Conservation (phyloP, 2,113 vertebrate species). For the Lepisosteus osseus region DNA sequence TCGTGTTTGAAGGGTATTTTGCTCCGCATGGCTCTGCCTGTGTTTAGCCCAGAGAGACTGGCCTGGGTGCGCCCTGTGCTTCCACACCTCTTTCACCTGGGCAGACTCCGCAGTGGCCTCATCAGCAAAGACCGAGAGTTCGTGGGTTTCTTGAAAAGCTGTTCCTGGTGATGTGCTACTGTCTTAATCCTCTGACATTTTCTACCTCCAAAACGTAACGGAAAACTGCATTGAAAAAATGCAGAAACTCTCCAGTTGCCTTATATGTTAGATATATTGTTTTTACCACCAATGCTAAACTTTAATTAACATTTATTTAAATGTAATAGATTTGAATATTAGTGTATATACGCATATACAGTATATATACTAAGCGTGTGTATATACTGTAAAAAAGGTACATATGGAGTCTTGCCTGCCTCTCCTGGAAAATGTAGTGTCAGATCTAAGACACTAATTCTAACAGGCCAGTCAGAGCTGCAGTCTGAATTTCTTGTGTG, state of each 20-base stretch:
- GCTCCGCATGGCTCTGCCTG: slow-evolving; percentile 18
- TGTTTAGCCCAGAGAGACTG: slow-evolving; percentile 27
- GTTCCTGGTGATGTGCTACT: slow-evolving; percentile 5
- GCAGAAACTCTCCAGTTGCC: slow-evolving; percentile 58
- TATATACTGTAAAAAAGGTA: neutral
- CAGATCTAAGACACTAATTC: too few species aligned
- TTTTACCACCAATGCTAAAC: slow-evolving; percentile 18
- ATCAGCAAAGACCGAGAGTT: neutral
- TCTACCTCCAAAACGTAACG: slow-evolving; percentile 64
- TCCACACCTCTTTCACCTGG: neutral
- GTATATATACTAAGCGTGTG: neutral
- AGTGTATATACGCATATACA: neutral
- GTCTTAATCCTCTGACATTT: slow-evolving; percentile 49
- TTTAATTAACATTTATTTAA: neutral
- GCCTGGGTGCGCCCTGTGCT: slow-evolving; percentile 9
- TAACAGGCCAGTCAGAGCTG: too few species aligned
- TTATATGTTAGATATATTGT: slow-evolving; percentile 47
- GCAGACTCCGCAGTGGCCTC: neutral
- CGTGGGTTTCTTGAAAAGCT: neutral
- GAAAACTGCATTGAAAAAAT: slow-evolving; percentile 41
- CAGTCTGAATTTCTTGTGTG: too few species aligned
- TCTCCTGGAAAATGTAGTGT: too few species aligned
- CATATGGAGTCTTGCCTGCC: too few species aligned
- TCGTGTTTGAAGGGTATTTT: slow-evolving; percentile 23
- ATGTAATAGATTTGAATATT: neutral